Evolutionary conservation across 1,140 invertebrate genomes (phyloP).

Genomic region (Aphelenchoides besseyi): DNA sequence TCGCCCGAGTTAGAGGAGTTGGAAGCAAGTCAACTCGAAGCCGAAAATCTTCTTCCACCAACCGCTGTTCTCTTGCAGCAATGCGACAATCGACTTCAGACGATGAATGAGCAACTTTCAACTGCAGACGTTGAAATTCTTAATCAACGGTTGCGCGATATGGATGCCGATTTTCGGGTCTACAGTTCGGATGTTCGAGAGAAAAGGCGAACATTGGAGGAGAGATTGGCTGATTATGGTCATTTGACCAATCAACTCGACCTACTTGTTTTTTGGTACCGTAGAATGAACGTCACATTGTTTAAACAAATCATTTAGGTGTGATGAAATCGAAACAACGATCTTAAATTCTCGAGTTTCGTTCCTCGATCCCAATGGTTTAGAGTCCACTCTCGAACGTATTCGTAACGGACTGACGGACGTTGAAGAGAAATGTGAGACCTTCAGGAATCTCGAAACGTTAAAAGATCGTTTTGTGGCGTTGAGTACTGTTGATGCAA

Average conservation of each 20-base stretch:
- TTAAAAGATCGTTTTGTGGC: slow-evolving; percentile 53
- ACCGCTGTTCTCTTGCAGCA: slow-evolving; percentile 45
- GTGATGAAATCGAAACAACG: slow-evolving; percentile 41
- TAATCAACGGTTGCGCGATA: slow-evolving; percentile 25
- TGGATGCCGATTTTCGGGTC: slow-evolving; percentile 32
- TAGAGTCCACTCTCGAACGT: slow-evolving; percentile 30
- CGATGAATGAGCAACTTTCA: slow-evolving; percentile 29
- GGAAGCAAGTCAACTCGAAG: slow-evolving; percentile 33
- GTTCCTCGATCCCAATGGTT: slow-evolving; percentile 32
- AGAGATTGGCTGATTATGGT: slow-evolving; percentile 41
- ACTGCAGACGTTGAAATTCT: slow-evolving; percentile 18
- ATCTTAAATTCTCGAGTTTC: slow-evolving; percentile 28
- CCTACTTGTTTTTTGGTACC: slow-evolving; percentile 51
- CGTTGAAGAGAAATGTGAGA: slow-evolving; percentile 32
- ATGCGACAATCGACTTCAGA: slow-evolving; percentile 35
- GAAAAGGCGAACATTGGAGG: slow-evolving; percentile 30
- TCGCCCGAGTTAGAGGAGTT: slow-evolving; percentile 48
- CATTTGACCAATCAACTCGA: slow-evolving; percentile 45
- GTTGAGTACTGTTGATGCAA: slow-evolving; percentile 35
- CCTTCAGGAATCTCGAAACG: slow-evolving; percentile 34
- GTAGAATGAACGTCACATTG: slow-evolving; percentile 6
- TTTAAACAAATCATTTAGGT: slow-evolving; percentile 22
- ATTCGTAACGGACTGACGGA: slow-evolving; percentile 32
- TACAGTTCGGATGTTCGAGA: slow-evolving; percentile 28
- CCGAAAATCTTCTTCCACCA: slow-evolving; percentile 41